These are phyloP conservation scores for Hydriomena furcata DNA, from an alignment of 2,888 invertebrate species.

Conservation along the genomic window DNA sequence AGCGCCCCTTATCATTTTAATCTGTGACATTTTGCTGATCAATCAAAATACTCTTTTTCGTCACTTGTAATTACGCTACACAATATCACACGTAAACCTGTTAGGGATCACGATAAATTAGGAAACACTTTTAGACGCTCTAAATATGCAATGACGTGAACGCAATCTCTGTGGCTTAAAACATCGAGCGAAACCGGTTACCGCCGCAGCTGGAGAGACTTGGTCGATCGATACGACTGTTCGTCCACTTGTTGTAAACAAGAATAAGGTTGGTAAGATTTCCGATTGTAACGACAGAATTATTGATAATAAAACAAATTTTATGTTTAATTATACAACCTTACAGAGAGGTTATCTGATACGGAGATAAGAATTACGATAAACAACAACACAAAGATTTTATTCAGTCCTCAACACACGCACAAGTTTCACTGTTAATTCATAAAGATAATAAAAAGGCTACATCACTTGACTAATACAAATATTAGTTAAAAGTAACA, in stretches of 20 bases:
- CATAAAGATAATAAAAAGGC: too few species aligned
- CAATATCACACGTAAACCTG: slow-evolving; percentile 18
- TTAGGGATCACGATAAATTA: slow-evolving; percentile 20
- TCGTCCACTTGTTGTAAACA: slow-evolving; percentile 36
- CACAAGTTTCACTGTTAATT: slow-evolving; percentile 1
- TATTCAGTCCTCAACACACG: neutral
- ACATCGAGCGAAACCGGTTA: slow-evolving; percentile 28
- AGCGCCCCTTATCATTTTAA: slow-evolving; percentile 63
- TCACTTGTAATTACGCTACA: slow-evolving; percentile 32
- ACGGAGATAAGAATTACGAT: slow-evolving; percentile 6
- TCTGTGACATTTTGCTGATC: slow-evolving; percentile 66
- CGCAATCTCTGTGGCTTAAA: slow-evolving; percentile 3
- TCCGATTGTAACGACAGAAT: slow-evolving; percentile 5
- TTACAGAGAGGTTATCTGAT: slow-evolving; percentile 28
- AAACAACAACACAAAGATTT: neutral
- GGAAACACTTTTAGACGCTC: slow-evolving; percentile 2
- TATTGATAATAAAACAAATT: slow-evolving; percentile 18
- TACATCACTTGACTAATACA: neutral
- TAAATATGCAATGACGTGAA: slow-evolving; percentile 4
- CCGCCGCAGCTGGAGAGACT: slow-evolving; percentile 20
- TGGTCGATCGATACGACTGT: slow-evolving; percentile 30
- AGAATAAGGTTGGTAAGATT: slow-evolving; percentile 19
- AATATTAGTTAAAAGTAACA: neutral
- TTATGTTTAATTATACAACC: slow-evolving; percentile 19
- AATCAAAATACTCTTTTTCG: slow-evolving; percentile 54